Percentiles rank a stretch among this genome's conserved stretches.
These are phyloP conservation scores for Dolichomitus sp. DNA, from an alignment of 2,888 invertebrate genomes.

Conservation along the genomic window DNA sequence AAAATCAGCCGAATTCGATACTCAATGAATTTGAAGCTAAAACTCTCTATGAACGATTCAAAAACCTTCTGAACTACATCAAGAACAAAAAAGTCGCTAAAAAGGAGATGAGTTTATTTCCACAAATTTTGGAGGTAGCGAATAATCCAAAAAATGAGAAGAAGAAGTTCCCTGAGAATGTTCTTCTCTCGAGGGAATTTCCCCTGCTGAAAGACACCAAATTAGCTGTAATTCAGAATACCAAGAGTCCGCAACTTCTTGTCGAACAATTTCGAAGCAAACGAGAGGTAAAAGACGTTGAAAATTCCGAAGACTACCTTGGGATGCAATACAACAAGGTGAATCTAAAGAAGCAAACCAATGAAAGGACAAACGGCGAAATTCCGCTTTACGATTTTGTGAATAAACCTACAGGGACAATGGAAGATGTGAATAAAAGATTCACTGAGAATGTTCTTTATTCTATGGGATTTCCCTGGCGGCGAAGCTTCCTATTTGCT, in stretches of 20 bases:
- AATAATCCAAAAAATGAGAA: not conserved
- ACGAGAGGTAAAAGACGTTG: conserved; percentile 15
- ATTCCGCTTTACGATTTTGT: too few relatives aligned
- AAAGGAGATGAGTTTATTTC: not conserved
- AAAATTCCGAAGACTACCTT: not conserved
- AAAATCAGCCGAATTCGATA: conserved; percentile 26
- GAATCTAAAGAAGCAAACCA: too few relatives aligned
- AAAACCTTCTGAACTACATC: conserved; percentile 2
- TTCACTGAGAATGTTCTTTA: not conserved
- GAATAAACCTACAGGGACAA: conserved; percentile 15
- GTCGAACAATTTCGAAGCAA: conserved; percentile 34
- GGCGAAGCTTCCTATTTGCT: not conserved
- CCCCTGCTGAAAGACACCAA: not conserved
- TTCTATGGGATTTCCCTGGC: not conserved
- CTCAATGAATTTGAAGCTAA: conserved; percentile 26
- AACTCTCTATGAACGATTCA: conserved; percentile 35
- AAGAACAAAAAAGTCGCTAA: not conserved
- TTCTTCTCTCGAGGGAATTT: not conserved
- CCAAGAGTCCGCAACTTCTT: not conserved
- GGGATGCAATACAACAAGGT: not conserved
- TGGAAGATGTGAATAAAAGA: not conserved
- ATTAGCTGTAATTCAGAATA: not conserved
- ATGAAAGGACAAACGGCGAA: too few relatives aligned
- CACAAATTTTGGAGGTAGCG: not conserved
- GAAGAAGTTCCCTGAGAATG: not conserved